Base-by-base conservation (phyloP, 2,797 vertebrate species). In the Siniperca obscura region DNA sequence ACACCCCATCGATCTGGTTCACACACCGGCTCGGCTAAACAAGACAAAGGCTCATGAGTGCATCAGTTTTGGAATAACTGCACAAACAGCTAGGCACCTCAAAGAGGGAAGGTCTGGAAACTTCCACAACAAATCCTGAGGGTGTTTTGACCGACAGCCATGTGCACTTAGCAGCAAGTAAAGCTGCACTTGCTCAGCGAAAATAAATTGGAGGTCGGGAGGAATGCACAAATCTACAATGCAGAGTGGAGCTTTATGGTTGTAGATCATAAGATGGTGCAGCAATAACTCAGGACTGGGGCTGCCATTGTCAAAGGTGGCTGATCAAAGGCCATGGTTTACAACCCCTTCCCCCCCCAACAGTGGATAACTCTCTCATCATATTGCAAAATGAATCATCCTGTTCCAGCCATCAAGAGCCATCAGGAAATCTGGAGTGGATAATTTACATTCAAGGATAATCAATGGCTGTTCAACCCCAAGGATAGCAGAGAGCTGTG, bases 1-100 rank as follows among this genome's bases (percentile, higher is more conserved):
- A 97, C 84, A 96, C 92, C 5, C 89, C 85, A 2, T 96, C 96
- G 7, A 96, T 96, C 91, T 96, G 95, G 91, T 97, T 96, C 90
- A 95, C 93, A 34, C 96, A 96, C 19, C 96, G 94, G 92, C 94
- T 96, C 0, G 94, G 93, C 96, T 96, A 56, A 38, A 89, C 9
- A 21, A 80, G n/a, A 84, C 50, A 80, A 68, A 73, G 30, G 14
- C 22, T 70, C 40, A n/a, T 75, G 3, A 85, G 46, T 10, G 38
- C 4, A 8, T 44, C 22, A 7, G 13, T 52, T 72, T 53, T 48
- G 50, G 5, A 70, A 60, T 27, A 27, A 25, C 10, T 36, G 40
- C 67, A 84, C 27, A 81, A 59, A n/a, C 34, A 50, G 38, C 21
- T 12, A 6, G 19, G 60, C 70, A 61, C 64, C 38, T 74, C 44